Evolutionary conservation across 2,113 vertebrate species (phyloP).

Genomic region (Tragulus kanchil): DNA sequence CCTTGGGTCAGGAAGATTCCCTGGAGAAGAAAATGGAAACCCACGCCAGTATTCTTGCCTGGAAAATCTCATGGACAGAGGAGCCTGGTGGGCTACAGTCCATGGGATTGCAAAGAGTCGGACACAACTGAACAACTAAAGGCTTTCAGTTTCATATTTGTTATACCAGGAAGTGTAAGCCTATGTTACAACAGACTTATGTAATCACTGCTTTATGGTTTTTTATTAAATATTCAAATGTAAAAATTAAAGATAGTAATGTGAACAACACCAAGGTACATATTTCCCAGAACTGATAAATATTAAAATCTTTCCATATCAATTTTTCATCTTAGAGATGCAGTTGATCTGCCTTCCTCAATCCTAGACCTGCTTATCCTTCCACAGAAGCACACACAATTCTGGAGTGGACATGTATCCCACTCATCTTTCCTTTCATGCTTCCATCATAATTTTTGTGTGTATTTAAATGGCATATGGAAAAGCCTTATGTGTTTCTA

Average conservation of each 20-base stretch:
- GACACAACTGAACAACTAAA: too few relatives aligned
- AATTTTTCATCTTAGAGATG: neutral
- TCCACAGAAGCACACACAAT: neutral
- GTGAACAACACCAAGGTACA: neutral
- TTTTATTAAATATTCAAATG: neutral
- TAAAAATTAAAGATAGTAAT: neutral
- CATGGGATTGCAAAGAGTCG: too few relatives aligned
- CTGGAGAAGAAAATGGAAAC: too few relatives aligned
- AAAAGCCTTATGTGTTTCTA: neutral
- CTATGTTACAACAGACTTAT: neutral
- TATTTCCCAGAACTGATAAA: neutral
- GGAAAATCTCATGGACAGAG: too few relatives aligned
- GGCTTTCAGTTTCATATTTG: too few relatives aligned
- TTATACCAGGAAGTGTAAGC: neutral
- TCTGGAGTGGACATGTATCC: neutral
- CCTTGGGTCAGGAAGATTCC: too few relatives aligned
- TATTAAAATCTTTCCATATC: neutral
- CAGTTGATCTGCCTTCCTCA: neutral
- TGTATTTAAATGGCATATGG: neutral
- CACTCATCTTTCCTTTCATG: neutral
- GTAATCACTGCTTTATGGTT: neutral
- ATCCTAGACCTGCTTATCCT: too few relatives aligned
- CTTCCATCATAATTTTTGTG: neutral
- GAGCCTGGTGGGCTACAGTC: too few relatives aligned
- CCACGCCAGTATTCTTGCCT: too few relatives aligned